These are phyloP conservation scores for Empis stercorea DNA, from an alignment of 2,888 invertebrate genomes.

Conservation along the genomic window DNA sequence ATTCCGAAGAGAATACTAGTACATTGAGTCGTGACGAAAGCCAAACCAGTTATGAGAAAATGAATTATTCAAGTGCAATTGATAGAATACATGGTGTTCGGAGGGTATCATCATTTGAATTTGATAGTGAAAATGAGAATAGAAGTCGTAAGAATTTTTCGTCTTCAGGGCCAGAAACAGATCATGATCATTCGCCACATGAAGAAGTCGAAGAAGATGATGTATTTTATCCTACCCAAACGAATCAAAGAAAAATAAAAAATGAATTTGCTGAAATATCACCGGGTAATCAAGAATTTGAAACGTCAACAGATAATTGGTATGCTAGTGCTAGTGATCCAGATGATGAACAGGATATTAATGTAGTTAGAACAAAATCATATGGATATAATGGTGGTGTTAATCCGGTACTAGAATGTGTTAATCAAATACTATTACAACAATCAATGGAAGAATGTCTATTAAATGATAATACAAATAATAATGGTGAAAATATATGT, in stretches of 20 bases:
- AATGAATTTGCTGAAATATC: constrained; percentile 31
- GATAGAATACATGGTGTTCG: constrained; percentile 46
- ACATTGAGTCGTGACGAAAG: constrained; percentile 28
- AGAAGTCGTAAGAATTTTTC: constrained; percentile 9
- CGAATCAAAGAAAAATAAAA: constrained; percentile 14
- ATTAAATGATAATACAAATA: constrained; percentile 13
- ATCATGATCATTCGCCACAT: constrained; percentile 17
- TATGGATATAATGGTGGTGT: constrained; percentile 45
- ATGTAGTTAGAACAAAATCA: constrained; percentile 20
- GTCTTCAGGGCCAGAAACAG: background rate
- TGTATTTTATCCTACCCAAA: background rate
- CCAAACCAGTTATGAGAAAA: constrained; percentile 25
- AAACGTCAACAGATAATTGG: constrained; percentile 52
- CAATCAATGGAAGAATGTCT: constrained; percentile 47
- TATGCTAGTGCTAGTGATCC: constrained; percentile 68
- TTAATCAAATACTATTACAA: constrained; percentile 67
- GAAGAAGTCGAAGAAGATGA: constrained; percentile 23
- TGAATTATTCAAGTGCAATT: constrained; percentile 41
- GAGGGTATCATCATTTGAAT: constrained; percentile 31
- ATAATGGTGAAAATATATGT: constrained; percentile 6
- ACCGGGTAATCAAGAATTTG: constrained; percentile 31
- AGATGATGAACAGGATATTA: constrained; percentile 41
- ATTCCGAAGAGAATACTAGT: constrained; percentile 25
- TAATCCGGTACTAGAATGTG: constrained; percentile 75
- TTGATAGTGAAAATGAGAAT: constrained; percentile 20